phyloP scores from a whole-genome alignment of 2,888 invertebrate species.

The Biston stratarius region DNA sequence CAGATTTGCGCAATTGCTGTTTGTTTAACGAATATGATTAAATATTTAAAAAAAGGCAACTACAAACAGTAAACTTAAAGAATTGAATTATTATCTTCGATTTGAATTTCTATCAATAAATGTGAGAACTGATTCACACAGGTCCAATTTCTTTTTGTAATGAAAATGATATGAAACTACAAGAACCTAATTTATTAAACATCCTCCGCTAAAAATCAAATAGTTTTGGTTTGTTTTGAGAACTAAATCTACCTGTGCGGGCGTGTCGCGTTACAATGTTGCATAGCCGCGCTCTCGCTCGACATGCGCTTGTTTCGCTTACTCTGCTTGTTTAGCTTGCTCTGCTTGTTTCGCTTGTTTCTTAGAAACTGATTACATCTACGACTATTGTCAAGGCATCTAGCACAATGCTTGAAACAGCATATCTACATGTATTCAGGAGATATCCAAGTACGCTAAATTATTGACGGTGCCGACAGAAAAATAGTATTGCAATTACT shows the following conservation, averaged over 20 bases:
- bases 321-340: conserved; percentile 3
- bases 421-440: too few species aligned
- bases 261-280: conserved; percentile 1
- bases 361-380: conserved; percentile 14
- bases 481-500: too few species aligned
- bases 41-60: neutral
- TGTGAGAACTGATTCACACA: neutral
- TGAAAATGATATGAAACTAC: neutral
- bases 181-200: neutral
- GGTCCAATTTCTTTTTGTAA: neutral
- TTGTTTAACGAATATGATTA: neutral
- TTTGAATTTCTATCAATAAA: neutral
- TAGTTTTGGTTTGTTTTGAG: conserved; percentile 19
- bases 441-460: too few species aligned
- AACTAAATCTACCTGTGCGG: neutral
- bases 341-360: conserved; percentile 9
- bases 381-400: neutral
- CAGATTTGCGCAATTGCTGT: neutral
- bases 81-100: neutral
- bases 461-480: too few species aligned
- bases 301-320: conserved; percentile 12
- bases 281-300: neutral
- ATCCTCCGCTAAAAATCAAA: neutral
- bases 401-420: too few species aligned
- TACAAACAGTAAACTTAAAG: neutral